Base-by-base conservation (phyloP, 2,113 vertebrate genomes). In the Anarrhichthys ocellatus region DNA sequence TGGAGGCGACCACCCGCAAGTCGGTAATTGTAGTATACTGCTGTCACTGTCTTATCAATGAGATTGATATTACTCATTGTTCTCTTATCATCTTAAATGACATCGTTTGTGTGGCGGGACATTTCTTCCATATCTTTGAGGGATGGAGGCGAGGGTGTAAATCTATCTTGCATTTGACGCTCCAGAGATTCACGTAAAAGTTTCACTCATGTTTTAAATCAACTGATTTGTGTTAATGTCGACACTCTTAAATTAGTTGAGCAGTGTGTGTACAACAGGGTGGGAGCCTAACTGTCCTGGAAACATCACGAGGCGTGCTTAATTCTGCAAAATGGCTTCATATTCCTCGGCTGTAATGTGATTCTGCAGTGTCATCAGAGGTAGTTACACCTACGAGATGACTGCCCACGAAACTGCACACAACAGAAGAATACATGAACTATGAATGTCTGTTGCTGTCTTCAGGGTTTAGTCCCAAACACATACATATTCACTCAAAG, bases 351-450 rank as follows among this genome's bases (percentile, higher is more conserved):
- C 52, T 81, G 44, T 87, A 82, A 91, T 86, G 73, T 67, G 61
- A 82, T 84, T 89, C 75, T 78, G 76, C n/a, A 46, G 22, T 54
- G 68, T 88, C 74, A 76, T 87, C 67, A 80, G 70, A 76, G 17
- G 83, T 86, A 72, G 64, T 85, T 88, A 89, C 81, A 83, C 83
- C 83, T 81, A 75, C 83, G 62, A 76, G 75, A 84, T 74, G 75
- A 79, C 68, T 62, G 18, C 32, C 73, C 69, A 44, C 76, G 50
- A 76, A 84, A 81, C 44, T 36, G 68, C 69, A 58, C 58, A 61
- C 34, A 32, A 44, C 40, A 52, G 34, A 73, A 64, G 50, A 61
- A 48, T 42, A 38, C 20, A 29, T 0, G 15, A 48, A 69, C 34
- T 78, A 34, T 70, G 17, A 73, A 46, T 34, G 9, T 13, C 38